phyloP scores from a whole-genome alignment of 1,140 invertebrate genomes.

The Agraylea sexmaculata region DNA sequence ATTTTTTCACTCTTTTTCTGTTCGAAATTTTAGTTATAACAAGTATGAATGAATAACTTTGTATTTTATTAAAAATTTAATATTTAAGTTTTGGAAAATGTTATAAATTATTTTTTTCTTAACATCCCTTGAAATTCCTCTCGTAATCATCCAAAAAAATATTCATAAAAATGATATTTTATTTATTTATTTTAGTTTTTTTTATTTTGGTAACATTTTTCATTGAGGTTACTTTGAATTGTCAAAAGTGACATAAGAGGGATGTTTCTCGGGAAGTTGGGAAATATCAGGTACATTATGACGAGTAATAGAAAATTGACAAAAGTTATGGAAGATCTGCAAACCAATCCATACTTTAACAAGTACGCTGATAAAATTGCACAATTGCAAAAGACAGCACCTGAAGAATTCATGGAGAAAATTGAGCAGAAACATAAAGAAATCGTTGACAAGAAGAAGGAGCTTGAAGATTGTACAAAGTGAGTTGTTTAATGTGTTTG shows the following conservation, averaged over 20 bases:
- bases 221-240: conserved; percentile 11
- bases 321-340: conserved; percentile 50
- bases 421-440: conserved; percentile 46
- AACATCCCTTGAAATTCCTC: neutral
- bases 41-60: neutral
- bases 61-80: neutral
- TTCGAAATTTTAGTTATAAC: neutral
- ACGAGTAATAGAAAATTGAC: conserved; percentile 37
- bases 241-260: neutral
- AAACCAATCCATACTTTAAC: conserved; percentile 67
- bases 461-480: too few relatives aligned
- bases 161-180: too few relatives aligned
- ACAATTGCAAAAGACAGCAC: conserved; percentile 56
- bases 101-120: neutral
- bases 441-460: conserved; percentile 13
- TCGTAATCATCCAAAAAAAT: too few relatives aligned
- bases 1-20: neutral
- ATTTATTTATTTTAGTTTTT: too few relatives aligned
- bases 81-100: neutral
- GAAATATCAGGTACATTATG: conserved; percentile 39
- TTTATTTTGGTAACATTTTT: too few relatives aligned
- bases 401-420: conserved; percentile 60
- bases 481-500: neutral
- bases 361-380: conserved; percentile 74
- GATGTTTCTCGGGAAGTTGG: too few relatives aligned